Evolutionary conservation across 2,888 invertebrate species (phyloP).

Genomic region (Lasioglossum lativentre): DNA sequence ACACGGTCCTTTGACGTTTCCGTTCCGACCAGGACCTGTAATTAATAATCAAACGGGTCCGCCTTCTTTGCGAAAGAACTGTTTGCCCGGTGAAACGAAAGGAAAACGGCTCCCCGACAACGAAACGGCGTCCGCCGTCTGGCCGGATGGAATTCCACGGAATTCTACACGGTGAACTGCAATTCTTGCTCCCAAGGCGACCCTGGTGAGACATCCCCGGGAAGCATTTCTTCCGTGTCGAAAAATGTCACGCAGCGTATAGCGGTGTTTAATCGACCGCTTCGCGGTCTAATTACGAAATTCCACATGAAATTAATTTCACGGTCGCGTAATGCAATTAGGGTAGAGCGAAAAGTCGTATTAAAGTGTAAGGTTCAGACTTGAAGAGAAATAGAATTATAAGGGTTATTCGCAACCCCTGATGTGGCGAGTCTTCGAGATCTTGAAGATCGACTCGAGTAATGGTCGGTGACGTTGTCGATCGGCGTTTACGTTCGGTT

Average conservation of each 20-base stretch:
- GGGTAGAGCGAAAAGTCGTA: too few species aligned
- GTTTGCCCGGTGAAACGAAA: constrained; percentile 22
- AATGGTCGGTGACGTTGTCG: not conserved
- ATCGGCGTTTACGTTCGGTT: not conserved
- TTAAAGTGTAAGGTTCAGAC: too few species aligned
- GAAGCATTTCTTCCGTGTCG: too few species aligned
- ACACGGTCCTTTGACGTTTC: constrained; percentile 9
- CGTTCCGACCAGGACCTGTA: not conserved
- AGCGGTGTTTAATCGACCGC: too few species aligned
- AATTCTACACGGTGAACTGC: not conserved
- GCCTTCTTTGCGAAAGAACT: not conserved
- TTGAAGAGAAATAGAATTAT: not conserved
- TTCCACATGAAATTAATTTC: too few species aligned
- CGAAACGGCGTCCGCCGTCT: not conserved
- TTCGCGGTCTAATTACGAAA: too few species aligned
- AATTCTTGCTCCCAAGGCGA: not conserved
- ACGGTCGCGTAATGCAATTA: too few species aligned
- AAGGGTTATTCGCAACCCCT: not conserved
- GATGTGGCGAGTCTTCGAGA: not conserved
- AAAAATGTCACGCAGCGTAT: not conserved
- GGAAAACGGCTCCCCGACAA: constrained; percentile 15
- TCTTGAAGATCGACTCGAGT: not conserved
- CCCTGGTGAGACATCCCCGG: not conserved
- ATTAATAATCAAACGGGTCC: constrained; percentile 16
- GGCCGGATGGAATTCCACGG: not conserved